A percentile compares a stretch with the other conserved stretches of the same genome.
Conservation (phyloP, 2,797 vertebrate species). For the Cryptoprocta ferox region DNA sequence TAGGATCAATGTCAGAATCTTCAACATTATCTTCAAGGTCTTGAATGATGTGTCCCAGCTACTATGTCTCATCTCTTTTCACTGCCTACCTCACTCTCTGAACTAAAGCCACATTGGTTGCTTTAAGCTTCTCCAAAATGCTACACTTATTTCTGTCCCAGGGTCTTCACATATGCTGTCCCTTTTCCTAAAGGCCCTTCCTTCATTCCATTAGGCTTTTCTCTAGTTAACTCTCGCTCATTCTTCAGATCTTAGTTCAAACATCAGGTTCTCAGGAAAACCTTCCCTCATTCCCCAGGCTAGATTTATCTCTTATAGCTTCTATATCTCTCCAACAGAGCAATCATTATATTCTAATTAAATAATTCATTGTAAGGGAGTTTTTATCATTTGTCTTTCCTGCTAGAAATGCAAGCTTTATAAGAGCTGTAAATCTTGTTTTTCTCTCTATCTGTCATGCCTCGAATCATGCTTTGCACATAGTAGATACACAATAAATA, state of each 20-base stretch:
- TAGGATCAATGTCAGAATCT: background rate
- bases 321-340: background rate
- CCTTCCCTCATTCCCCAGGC: background rate
- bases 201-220: background rate
- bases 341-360: slow-evolving; percentile 34
- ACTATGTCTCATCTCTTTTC: background rate
- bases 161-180: background rate
- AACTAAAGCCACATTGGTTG: background rate
- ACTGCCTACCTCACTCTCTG: background rate
- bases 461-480: background rate
- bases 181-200: background rate
- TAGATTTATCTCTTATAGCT: background rate
- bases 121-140: background rate
- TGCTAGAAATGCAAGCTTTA: slow-evolving; percentile 20
- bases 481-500: slow-evolving; percentile 56
- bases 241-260: slow-evolving; percentile 50
- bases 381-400: background rate
- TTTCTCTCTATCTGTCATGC: background rate
- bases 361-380: background rate
- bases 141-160: background rate
- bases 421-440: background rate
- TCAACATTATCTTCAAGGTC: background rate
- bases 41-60: background rate
- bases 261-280: slow-evolving; percentile 37
- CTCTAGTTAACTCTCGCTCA: background rate